Conservation (phyloP, 2,888 invertebrate species). For the Spicauda simplicius region DNA sequence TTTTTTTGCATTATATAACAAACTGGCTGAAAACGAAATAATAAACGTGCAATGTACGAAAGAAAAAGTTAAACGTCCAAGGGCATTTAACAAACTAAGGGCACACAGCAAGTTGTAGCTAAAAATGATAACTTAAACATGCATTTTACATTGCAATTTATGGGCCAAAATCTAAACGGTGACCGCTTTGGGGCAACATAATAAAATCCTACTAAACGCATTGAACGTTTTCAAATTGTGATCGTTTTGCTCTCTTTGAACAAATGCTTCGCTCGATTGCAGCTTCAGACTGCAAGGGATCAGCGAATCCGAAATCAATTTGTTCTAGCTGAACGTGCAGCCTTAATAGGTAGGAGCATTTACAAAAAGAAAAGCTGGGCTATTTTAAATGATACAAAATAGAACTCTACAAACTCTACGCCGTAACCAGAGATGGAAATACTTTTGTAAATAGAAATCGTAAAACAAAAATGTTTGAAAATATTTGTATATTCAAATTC, state of each 20-base stretch:
- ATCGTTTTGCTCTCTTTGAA: constrained; percentile 33
- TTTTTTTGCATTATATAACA: too few species aligned
- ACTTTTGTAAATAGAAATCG: neutral
- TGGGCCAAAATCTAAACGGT: too few species aligned
- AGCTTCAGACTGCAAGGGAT: constrained; percentile 20
- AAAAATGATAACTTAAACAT: too few species aligned
- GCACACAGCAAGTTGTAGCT: too few species aligned
- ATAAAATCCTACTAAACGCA: neutral
- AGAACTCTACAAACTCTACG: neutral
- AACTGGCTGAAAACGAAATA: too few species aligned
- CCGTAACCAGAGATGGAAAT: neutral
- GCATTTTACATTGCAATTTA: too few species aligned
- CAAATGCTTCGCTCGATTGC: constrained; percentile 31
- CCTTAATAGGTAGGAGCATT: constrained; percentile 25
- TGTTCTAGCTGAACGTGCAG: constrained; percentile 29
- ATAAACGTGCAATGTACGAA: too few species aligned
- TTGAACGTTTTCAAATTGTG: constrained; percentile 20
- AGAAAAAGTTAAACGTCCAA: too few species aligned
- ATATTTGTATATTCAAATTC: too few species aligned
- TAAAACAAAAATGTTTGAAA: too few species aligned
- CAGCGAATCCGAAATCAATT: constrained; percentile 26
- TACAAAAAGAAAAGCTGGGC: constrained; percentile 13
- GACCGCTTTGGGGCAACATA: too few species aligned
- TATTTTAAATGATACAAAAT: neutral
- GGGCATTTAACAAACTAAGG: too few species aligned